These are phyloP conservation scores for Heterotilapia buettikoferi DNA, from an alignment of 2,113 vertebrate genomes.

Conservation along the genomic window DNA sequence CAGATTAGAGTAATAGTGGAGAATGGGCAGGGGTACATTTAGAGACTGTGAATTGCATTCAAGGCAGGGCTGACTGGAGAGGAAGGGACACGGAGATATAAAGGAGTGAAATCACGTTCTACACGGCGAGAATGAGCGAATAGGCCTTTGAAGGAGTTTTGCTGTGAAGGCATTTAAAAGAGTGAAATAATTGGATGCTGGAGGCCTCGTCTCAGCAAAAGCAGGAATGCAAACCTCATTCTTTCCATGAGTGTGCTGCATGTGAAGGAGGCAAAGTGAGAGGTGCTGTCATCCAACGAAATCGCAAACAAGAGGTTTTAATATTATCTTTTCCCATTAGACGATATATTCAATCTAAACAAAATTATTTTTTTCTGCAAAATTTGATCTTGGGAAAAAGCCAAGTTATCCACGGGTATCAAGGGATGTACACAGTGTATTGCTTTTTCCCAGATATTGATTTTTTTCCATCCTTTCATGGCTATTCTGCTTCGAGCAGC, in stretches of 20 bases:
- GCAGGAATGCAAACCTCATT: slow-evolving; percentile 23
- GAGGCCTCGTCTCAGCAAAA: slow-evolving; percentile 44
- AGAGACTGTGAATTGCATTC: slow-evolving; percentile 33
- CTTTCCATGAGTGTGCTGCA: background rate
- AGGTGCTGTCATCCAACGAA: slow-evolving; percentile 8
- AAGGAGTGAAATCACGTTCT: slow-evolving; percentile 38
- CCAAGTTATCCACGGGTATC: slow-evolving; percentile 10
- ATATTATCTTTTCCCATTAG: background rate
- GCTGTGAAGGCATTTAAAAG: slow-evolving; percentile 47
- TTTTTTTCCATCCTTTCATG: slow-evolving; percentile 10
- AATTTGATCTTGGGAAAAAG: background rate
- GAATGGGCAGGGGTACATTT: slow-evolving; percentile 12
- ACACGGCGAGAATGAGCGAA: slow-evolving; percentile 11
- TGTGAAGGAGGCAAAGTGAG: slow-evolving; percentile 12
- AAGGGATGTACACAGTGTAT: background rate
- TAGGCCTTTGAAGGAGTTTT: slow-evolving; percentile 37
- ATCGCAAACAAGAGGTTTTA: background rate
- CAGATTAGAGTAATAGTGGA: slow-evolving; percentile 29
- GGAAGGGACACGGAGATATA: slow-evolving; percentile 13
- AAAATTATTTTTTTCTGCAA: background rate
- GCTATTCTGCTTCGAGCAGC: slow-evolving; percentile 15
- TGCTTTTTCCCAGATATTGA: slow-evolving; percentile 36
- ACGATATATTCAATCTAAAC: background rate
- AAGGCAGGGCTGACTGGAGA: background rate
- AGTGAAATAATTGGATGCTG: slow-evolving; percentile 57